These are phyloP conservation scores for Julus scandinavius DNA, from an alignment of 2,888 invertebrate genomes.

Conservation along the genomic window DNA sequence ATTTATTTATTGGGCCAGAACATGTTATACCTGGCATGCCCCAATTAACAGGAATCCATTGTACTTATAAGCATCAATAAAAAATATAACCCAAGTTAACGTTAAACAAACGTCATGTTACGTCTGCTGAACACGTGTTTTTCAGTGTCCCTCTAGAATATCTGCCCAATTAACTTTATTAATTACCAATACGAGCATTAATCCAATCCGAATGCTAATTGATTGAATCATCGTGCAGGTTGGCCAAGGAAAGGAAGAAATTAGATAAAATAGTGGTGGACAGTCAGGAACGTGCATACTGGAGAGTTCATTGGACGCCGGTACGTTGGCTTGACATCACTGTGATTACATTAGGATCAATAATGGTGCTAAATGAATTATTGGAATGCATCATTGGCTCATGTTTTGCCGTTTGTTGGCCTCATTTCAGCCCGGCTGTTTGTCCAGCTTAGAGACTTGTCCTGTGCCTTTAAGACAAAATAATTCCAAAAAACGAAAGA, in stretches of 20 bases:
- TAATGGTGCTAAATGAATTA: slow-evolving; percentile 6
- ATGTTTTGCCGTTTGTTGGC: not conserved
- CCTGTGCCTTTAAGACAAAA: slow-evolving; percentile 73
- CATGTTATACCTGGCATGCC: too few species aligned
- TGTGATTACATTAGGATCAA: not conserved
- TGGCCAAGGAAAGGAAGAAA: slow-evolving; percentile 94
- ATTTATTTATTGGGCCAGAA: too few species aligned
- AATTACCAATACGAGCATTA: not conserved
- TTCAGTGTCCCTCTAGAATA: not conserved
- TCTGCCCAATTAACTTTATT: not conserved
- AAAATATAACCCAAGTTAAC: too few species aligned
- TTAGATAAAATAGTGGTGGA: slow-evolving; percentile 96
- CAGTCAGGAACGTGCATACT: slow-evolving; percentile 97
- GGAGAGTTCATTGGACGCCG: slow-evolving; percentile 94
- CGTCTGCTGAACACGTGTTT: not conserved
- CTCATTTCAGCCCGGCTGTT: slow-evolving; percentile 75
- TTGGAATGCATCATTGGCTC: not conserved
- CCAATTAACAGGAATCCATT: too few species aligned
- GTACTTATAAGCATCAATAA: too few species aligned
- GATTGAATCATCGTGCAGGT: slow-evolving; percentile 64
- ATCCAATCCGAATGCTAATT: slow-evolving; percentile 9
- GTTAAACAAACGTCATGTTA: too few species aligned
- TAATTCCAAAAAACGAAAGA: slow-evolving; percentile 65
- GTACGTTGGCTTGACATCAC: slow-evolving; percentile 58
- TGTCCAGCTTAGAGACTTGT: slow-evolving; percentile 85